Evolutionary conservation across 2,113 vertebrate species (phyloP), one percentile per base, ranked within the genome.

Genomic region (Gymnobelideus leadbeateri): DNA sequence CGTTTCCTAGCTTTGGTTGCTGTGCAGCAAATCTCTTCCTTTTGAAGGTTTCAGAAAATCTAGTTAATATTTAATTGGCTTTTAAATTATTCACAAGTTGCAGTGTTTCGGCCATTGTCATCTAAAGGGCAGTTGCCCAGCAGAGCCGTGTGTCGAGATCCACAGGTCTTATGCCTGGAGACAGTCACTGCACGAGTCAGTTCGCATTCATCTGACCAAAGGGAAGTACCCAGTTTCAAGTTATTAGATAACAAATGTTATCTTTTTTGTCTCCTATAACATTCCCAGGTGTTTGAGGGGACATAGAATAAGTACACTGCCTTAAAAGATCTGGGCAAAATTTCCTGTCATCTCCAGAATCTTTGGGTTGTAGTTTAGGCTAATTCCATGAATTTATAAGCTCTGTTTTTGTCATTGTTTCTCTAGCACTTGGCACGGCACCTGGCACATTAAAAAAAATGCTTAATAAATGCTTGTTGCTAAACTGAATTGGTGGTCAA

Each of bases 31-130:
- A 96, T 95, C 51, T 95, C 25, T 43, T 50, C 91, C 55, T 50
- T 96, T 89, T 96, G 94, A 91, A 91, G 93, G 93, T 94, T 92
- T 97, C 94, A 97, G 89, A 95, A 97, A 96, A 94, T 96, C 96
- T 97, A 28, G 89, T 99, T 98, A 98, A 98, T 98, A 98, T 98
- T 98, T 98, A 96, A 98, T 96, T 91, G 90, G 37, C 91, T 97
- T 95, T 94, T 98, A 94, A 98, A 98, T 98, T 98, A 98, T 98
- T 98, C 94, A 98, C 52, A 90, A 94, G 97, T 97, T 97, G 92
- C 96, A 98, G 94, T 92, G 91, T 98, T 98, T 91, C 95, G 25
- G 94, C 94, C 97, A 21, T 97, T 98, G 96, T 97, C 94, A 92
- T 97, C 98, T 97, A 98, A 98, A 98, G 97, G 98, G 96, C 96